These are phyloP conservation scores for Xestoiulus laeticollis DNA, from an alignment of 2,888 invertebrate genomes.

Conservation along the genomic window DNA sequence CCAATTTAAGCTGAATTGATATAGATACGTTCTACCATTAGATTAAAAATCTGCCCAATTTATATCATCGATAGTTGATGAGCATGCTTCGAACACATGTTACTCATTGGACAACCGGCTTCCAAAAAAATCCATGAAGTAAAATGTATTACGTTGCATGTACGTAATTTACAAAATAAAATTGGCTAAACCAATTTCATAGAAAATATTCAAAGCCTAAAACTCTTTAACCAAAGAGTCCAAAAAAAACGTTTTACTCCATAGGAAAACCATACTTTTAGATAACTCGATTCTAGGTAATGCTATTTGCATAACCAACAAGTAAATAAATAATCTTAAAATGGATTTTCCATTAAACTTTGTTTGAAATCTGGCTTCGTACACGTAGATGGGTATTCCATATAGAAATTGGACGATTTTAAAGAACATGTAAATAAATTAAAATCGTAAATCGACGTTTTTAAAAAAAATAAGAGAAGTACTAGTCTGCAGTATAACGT, in stretches of 20 bases:
- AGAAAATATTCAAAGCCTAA: not conserved
- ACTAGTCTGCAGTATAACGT: not conserved
- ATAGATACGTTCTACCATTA: not conserved
- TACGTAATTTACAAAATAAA: not conserved
- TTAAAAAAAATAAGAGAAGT: too few species aligned
- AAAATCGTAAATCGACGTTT: not conserved
- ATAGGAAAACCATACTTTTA: not conserved
- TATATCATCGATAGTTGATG: too few species aligned
- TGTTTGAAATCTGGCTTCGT: not conserved
- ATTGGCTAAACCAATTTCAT: constrained; percentile 1
- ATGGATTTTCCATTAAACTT: not conserved
- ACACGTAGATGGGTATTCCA: not conserved
- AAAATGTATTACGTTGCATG: not conserved
- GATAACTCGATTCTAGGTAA: not conserved
- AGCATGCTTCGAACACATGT: not conserved
- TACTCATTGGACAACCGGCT: not conserved
- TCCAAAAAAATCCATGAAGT: constrained; percentile 4
- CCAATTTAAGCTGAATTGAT: not conserved
- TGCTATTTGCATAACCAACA: not conserved
- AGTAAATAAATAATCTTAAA: not conserved
- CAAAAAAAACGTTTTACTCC: not conserved
- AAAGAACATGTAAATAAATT: not conserved
- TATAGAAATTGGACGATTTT: not conserved
- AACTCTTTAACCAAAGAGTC: not conserved
- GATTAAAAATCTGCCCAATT: not conserved